Evolutionary conservation across 2,888 invertebrate genomes (phyloP), one percentile per base, ranked within the genome.

Genomic region (Oscheius sp.): DNA sequence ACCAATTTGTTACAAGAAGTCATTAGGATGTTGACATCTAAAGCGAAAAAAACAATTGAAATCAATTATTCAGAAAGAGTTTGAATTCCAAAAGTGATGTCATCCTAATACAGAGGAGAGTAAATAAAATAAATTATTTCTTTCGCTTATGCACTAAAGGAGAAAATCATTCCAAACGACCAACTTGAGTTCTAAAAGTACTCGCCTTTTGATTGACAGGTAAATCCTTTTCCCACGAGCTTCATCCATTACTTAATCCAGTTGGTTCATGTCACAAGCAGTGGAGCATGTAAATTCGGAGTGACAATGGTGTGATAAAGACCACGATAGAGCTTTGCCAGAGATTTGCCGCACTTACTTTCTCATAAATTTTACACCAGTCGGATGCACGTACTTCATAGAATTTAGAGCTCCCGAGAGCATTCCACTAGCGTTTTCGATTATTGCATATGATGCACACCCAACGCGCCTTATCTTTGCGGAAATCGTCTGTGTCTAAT

Each of bases 261-360:
- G 25, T 20, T 25, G 29, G 61, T 45, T 71, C 76, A 68, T 72
- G 42, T 50, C 50, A 63, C 48, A 74, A 66, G 69, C 74, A 72
- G 66, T 76, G 67, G 69, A 69, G 72, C 71, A 66, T 70, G 65
- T 67, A 70, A 66, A 72, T 72, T 70, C 69, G 67, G 75, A 65
- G 65, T 65, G 65, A 55, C 65, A 65, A 65, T 65, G 65, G 37
- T 37, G 50, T 65, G 64, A 65, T 65, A 65, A 65, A 65, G 65
- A 39, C 53, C n/a, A 31, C 37, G 65, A 53, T 53, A 53, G 65
- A 37, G 64, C 10, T 10, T 33, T 15, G 45, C 42, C 17, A 46
- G 46, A 45, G 45, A 29, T 45, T 63, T 45, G 45, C 20, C 20
- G 37, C 37, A 34, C 39, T 57, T 20, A 37, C 34, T 1, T 37